Evolutionary conservation across 2,797 vertebrate species (phyloP), one percentile per base, ranked within the genome.

Genomic region (Apodemus agrarius): DNA sequence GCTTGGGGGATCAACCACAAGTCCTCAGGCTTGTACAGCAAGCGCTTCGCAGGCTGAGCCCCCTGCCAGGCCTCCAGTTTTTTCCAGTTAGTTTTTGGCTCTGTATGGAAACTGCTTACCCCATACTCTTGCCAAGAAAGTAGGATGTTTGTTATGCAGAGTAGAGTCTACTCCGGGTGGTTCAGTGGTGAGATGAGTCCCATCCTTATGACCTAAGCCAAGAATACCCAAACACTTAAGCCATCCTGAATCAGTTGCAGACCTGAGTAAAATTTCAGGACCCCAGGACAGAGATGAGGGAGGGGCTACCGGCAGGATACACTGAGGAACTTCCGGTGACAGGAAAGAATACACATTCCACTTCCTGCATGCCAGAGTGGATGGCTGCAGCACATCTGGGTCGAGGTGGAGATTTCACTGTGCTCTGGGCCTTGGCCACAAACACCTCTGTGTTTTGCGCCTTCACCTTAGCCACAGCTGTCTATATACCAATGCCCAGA

Each of bases 321-420:
- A 21, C 72, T n/a, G 43, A 79, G 76, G 72, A 43, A 12, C 14
- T 19, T 40, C 54, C 19, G 4, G 19, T 43, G 21, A 69, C 69
- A 91, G 16, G 40, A 37, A 37, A 85, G 13, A 59, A 76, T 13
- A 54, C 40, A 2, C 31, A 9, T 43, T 17, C 4, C 22, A 6
- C 9, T 16, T 3, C 43, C 52, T 10, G 1, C 4, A 34, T 17
- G 34, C 72, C n/a, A 22, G 19, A 29, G 22, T 29, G 24, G 17
- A 1, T 0, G 40, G 14, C n/a, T 29, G 2, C 3, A 19, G 29
- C n/a, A 22, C 22, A 22, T n/a, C 7, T 17, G 52, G 29, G 11
- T 75, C 65, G 46, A 34, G 26, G 24, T 6, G 2, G 78, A 85
- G 74, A 43, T 9, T 83, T 90, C 3, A 34, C 78, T 34, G 46